Evolutionary conservation across 2,113 vertebrate species (phyloP).

Genomic region (Oxyruncus cristatus): DNA sequence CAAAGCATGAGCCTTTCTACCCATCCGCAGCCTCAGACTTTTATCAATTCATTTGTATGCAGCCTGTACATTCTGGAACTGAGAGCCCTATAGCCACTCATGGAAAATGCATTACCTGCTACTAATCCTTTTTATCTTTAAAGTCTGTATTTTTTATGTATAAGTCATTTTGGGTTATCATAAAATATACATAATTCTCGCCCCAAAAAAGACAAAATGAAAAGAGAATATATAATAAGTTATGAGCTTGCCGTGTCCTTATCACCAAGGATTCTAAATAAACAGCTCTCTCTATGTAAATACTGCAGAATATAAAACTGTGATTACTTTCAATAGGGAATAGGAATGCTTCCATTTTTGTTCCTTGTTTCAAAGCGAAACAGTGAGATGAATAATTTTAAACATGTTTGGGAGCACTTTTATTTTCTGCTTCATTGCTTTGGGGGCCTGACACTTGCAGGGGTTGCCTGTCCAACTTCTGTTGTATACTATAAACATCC

Average conservation of each 20-base stretch:
- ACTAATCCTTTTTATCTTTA: constrained; percentile 91
- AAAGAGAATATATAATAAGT: constrained; percentile 84
- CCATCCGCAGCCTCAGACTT: constrained; percentile 80
- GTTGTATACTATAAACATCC: not conserved
- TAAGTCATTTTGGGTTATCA: constrained; percentile 87
- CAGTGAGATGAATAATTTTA: constrained; percentile 69
- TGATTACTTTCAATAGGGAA: constrained; percentile 82
- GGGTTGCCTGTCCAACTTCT: not conserved
- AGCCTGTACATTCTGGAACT: constrained; percentile 75
- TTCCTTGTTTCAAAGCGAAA: constrained; percentile 67
- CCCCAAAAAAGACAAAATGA: constrained; percentile 77
- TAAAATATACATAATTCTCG: constrained; percentile 85
- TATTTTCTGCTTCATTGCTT: constrained; percentile 41
- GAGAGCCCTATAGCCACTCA: constrained; percentile 86
- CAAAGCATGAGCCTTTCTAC: constrained; percentile 82
- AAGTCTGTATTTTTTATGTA: constrained; percentile 88
- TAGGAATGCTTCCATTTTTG: constrained; percentile 69
- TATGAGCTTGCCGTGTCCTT: constrained; percentile 69
- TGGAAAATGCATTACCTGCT: constrained; percentile 89
- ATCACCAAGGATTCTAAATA: constrained; percentile 82
- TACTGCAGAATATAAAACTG: constrained; percentile 76
- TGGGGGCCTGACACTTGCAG: not conserved
- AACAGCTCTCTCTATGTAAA: constrained; percentile 83
- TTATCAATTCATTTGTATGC: constrained; percentile 89
- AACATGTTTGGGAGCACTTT: constrained; percentile 10